Evolutionary conservation across 2,797 vertebrate genomes (phyloP).

Genomic region (Molossus alvarezi): DNA sequence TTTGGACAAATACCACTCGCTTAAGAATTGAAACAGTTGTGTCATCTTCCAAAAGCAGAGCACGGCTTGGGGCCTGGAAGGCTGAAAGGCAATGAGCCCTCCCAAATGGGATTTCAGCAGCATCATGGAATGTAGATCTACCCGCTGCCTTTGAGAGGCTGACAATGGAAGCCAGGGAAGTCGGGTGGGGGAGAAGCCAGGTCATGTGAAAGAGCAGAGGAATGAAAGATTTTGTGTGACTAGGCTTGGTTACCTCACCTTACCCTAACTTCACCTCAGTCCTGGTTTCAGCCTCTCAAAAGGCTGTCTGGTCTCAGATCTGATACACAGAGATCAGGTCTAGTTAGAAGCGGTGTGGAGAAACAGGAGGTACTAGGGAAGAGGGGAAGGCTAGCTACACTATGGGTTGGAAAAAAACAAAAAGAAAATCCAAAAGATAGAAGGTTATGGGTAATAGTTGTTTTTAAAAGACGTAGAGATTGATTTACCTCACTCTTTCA

Average conservation of each 20-base stretch:
- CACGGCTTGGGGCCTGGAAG: background rate
- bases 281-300: constrained; percentile 23
- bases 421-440: background rate
- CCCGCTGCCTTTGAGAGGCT: background rate
- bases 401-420: background rate
- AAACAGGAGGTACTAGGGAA: background rate
- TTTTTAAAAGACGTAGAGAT: background rate
- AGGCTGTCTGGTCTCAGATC: background rate
- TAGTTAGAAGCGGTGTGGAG: background rate
- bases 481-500: background rate
- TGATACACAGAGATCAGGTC: background rate
- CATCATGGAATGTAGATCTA: background rate
- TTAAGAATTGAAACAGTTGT: background rate
- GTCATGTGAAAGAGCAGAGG: background rate
- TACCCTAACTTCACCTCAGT: constrained; percentile 12
- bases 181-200: background rate
- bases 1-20: background rate
- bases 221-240: background rate
- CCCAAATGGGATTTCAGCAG: background rate
- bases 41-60: background rate
- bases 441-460: background rate
- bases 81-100: background rate
- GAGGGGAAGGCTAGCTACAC: background rate
- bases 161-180: background rate
- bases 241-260: background rate